Conservation (phyloP, 2,797 vertebrate species). For the Sciaenops ocellatus region DNA sequence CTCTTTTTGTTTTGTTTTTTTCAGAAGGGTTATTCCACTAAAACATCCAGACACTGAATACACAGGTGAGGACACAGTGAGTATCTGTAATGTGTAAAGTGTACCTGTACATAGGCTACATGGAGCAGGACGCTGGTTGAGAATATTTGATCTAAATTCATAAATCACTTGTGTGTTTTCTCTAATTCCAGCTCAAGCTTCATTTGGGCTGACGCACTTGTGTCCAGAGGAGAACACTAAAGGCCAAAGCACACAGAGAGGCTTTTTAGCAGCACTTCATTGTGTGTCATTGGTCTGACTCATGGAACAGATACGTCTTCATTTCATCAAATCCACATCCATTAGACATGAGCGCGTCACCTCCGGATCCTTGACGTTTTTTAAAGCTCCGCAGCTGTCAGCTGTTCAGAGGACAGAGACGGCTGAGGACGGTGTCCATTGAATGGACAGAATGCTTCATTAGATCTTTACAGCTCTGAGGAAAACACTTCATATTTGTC, state of each 20-base stretch:
- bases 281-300: neutral
- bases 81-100: too few relatives aligned
- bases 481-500: neutral
- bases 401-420: neutral
- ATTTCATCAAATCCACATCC: neutral
- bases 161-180: too few relatives aligned
- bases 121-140: too few relatives aligned
- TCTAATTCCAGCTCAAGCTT: neutral
- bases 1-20: too few relatives aligned
- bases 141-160: too few relatives aligned
- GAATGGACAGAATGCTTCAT: too few relatives aligned
- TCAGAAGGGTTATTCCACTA: too few relatives aligned
- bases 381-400: neutral
- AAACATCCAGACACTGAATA: too few relatives aligned
- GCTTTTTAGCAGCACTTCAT: neutral
- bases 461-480: neutral
- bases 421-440: neutral
- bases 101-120: too few relatives aligned
- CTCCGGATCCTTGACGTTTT: neutral
- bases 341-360: neutral
- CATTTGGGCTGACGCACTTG: neutral
- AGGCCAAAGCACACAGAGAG: neutral
- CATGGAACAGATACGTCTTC: neutral
- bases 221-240: neutral
- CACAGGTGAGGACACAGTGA: too few relatives aligned